These are phyloP conservation scores for Belonocnema kinseyi DNA, from an alignment of 1,140 invertebrate species.

Conservation along the genomic window DNA sequence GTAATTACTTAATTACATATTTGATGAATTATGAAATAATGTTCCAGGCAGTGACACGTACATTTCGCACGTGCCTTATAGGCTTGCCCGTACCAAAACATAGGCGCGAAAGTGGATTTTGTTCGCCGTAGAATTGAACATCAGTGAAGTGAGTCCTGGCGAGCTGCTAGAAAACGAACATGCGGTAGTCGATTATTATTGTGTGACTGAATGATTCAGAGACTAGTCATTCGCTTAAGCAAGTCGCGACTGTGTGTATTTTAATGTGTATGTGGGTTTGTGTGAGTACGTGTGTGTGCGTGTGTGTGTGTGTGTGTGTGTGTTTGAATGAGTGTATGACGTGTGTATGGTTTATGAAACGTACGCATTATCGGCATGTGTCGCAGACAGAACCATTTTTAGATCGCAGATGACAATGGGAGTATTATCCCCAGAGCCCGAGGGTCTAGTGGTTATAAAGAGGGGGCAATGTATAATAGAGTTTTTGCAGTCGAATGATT, in stretches of 20 bases:
- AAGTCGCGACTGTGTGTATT: neutral
- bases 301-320: neutral
- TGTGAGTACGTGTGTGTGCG: neutral
- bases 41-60: neutral
- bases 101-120: constrained; percentile 3
- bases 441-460: constrained; percentile 6
- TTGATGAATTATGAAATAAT: constrained; percentile 18
- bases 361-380: constrained; percentile 5
- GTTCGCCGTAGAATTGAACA: neutral
- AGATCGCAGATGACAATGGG: constrained; percentile 16
- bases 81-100: constrained; percentile 1
- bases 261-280: neutral
- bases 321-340: neutral
- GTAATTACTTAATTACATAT: constrained; percentile 16
- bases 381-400: constrained; percentile 29
- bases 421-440: constrained; percentile 20
- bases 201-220: constrained; percentile 51
- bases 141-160: neutral
- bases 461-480: constrained; percentile 16
- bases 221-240: constrained; percentile 51
- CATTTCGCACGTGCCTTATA: constrained; percentile 10
- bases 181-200: constrained; percentile 48
- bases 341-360: neutral
- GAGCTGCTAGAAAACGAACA: constrained; percentile 30
- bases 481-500: constrained; percentile 18